Evolutionary conservation across 2,888 invertebrate genomes (phyloP).

Genomic region (Lasius platythorax): DNA sequence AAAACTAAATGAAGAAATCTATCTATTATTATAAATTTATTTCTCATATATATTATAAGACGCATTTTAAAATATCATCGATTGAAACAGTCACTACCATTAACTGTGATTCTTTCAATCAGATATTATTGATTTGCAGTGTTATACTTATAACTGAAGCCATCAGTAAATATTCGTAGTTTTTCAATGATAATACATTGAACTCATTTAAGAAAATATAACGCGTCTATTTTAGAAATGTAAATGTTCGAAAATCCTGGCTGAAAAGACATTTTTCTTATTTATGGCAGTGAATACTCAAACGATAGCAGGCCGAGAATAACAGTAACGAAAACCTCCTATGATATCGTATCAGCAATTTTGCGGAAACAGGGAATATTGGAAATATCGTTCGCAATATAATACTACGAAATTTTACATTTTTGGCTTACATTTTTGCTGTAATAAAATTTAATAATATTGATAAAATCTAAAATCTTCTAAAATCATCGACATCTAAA

Average conservation of each 20-base stretch:
- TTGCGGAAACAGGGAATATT: slow-evolving; percentile 57
- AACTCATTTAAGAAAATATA: neutral
- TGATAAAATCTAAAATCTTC: neutral
- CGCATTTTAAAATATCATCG: too few relatives aligned
- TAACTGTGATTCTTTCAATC: too few relatives aligned
- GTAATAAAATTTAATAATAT: neutral
- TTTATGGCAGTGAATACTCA: slow-evolving; percentile 27
- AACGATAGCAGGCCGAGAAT: slow-evolving; percentile 30
- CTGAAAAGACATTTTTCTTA: slow-evolving; percentile 31
- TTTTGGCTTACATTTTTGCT: slow-evolving; percentile 6
- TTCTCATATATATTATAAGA: too few relatives aligned
- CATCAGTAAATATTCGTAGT: too few relatives aligned
- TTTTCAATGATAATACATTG: too few relatives aligned
- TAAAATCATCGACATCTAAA: neutral
- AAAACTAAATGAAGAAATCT: too few relatives aligned
- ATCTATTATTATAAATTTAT: too few relatives aligned
- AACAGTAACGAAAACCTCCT: slow-evolving; percentile 20
- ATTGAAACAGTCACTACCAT: too few relatives aligned
- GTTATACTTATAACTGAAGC: too few relatives aligned
- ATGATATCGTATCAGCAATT: slow-evolving; percentile 23
- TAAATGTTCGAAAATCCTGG: slow-evolving; percentile 20
- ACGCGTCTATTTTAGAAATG: neutral
- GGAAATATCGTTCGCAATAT: slow-evolving; percentile 67
- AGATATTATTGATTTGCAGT: too few relatives aligned
- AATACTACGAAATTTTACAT: slow-evolving; percentile 58